Base-by-base conservation (phyloP, 2,888 invertebrate genomes). In the Taenaris catops region DNA sequence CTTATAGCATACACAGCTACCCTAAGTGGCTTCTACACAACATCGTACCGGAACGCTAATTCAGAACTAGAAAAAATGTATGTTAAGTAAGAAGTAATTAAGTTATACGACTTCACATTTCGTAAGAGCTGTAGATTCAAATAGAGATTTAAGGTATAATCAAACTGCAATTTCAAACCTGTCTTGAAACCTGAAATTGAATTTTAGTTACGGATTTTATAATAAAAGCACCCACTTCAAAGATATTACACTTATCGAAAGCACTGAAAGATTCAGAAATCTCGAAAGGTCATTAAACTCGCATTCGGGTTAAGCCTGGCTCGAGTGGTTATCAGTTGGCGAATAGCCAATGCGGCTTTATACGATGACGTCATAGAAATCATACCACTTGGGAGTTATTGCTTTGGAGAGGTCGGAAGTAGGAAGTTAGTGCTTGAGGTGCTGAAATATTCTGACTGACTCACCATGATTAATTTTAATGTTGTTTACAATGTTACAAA, bases 311-410 rank as follows among this genome's bases (percentile, higher is more conserved):
- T 64, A 59, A 63, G 66, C 63, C 50, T 60, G 49, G 70, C 69
- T 70, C 64, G 66, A 73, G 73, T 65, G 68, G 63, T 65, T 83
- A 78, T 78, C 75, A 71, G 63, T 64, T 83, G 84, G 83, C 76
- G 50, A 53, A 45, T 37, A 41, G 71, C 84, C 84, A 81, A 71
- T 69, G 65, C 62, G 60, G 63, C 63, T 60, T 68, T 58, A 68
- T 65, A 63, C 58, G 58, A 63, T 71, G 69, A 72, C 67, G 69
- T 72, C 68, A 53, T 40, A 46, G 46, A 36, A 52, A 51, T 51
- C 53, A 51, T 49, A 47, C 32, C 26, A 31, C 39, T 26, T 35
- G 39, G 26, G 40, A 41, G 35, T 37, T 38, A 36, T 40, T 35
- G 28, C 36, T 24, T 19, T 36, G 29, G 36, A 44, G 37, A 28